phyloP scores from a whole-genome alignment of 2,113 vertebrate species.

The Poecile atricapillus region DNA sequence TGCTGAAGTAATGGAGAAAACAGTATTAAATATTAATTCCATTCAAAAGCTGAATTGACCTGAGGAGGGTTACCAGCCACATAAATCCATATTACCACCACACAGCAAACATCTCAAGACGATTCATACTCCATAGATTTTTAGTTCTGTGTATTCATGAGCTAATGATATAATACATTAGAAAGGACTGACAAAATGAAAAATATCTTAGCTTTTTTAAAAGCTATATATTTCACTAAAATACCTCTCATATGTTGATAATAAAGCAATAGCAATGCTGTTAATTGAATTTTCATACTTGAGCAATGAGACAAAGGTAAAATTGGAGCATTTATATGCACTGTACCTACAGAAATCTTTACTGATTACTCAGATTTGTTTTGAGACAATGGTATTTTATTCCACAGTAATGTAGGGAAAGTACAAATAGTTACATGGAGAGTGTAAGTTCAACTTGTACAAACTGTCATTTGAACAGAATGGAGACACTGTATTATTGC shows the following conservation, averaged over 20 bases:
- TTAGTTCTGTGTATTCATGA: neutral
- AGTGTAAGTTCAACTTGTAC: neutral
- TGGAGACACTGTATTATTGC: neutral
- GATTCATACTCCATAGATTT: neutral
- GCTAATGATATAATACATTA: neutral
- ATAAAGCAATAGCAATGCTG: neutral
- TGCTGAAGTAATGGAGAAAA: slow-evolving; percentile 45
- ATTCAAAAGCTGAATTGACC: slow-evolving; percentile 62
- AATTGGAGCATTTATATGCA: neutral
- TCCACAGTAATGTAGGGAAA: neutral
- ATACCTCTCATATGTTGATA: neutral
- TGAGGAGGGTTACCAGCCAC: slow-evolving; percentile 33
- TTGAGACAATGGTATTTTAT: neutral
- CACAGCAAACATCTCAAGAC: slow-evolving; percentile 14
- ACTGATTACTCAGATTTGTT: neutral
- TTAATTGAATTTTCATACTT: neutral
- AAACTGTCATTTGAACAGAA: neutral
- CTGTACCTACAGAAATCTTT: neutral
- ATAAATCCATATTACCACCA: slow-evolving; percentile 47
- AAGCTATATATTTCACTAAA: slow-evolving; percentile 7
- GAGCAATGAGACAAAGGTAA: neutral
- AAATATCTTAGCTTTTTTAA: neutral
- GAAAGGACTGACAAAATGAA: neutral
- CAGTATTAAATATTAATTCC: slow-evolving; percentile 66
- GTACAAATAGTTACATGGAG: neutral